These are phyloP conservation scores for Eleginops maclovinus DNA, from an alignment of 2,113 vertebrate species.

Conservation along the genomic window DNA sequence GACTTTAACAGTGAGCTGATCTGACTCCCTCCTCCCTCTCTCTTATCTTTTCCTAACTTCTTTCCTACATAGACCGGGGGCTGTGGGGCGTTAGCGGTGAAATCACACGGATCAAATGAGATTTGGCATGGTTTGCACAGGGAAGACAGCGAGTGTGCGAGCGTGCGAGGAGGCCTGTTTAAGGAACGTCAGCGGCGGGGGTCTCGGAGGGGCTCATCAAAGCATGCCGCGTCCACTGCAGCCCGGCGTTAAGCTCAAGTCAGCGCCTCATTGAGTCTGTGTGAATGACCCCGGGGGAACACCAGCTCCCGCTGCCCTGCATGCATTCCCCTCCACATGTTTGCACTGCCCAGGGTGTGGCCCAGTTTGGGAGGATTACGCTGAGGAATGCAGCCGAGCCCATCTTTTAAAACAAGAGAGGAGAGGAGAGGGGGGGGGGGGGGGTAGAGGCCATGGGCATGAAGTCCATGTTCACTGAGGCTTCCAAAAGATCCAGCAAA, in stretches of 20 bases:
- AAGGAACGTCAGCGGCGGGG: conserved; percentile 31
- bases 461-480: conserved; percentile 60
- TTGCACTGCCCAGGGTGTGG: conserved; percentile 77
- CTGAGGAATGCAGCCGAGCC: conserved; percentile 74
- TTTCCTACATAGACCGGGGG: not conserved
- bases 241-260: conserved; percentile 64
- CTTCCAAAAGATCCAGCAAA: conserved; percentile 42
- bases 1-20: not conserved
- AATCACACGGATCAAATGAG: conserved; percentile 71
- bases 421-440: not conserved
- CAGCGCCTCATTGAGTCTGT: conserved; percentile 71
- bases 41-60: conserved; percentile 4
- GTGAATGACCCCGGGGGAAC: conserved; percentile 68
- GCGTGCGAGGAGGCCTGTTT: conserved; percentile 35
- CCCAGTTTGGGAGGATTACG: conserved; percentile 74
- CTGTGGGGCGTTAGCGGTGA: conserved; percentile 25
- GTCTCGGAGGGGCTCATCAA: conserved; percentile 63
- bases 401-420: conserved; percentile 72
- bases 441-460: conserved; percentile 28
- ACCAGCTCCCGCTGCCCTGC: conserved; percentile 40
- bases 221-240: conserved; percentile 47
- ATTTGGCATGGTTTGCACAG: conserved; percentile 56
- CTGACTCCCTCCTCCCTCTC: conserved; percentile 5
- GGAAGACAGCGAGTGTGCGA: conserved; percentile 17
- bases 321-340: conserved; percentile 76